phyloP scores from a whole-genome alignment of 2,888 invertebrate species.

The Rotaria sp. region DNA sequence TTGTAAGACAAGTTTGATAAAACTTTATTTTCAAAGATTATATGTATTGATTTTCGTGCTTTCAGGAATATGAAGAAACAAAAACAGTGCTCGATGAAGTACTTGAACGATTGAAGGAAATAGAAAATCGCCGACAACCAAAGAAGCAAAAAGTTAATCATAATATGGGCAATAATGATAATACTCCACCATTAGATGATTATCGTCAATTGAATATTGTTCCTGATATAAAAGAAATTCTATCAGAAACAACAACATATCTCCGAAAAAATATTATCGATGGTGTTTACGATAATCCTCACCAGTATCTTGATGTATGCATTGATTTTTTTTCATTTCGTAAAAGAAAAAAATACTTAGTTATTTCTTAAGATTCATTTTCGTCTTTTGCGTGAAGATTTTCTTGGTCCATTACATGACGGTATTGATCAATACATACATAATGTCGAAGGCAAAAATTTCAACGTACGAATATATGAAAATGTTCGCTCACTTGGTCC shows the following conservation, averaged over 20 bases:
- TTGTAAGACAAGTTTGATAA: neutral
- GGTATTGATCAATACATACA: slow-evolving; percentile 61
- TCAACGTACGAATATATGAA: slow-evolving; percentile 46
- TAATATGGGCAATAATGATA: neutral
- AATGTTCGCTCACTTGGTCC: slow-evolving; percentile 47
- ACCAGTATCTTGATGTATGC: slow-evolving; percentile 66
- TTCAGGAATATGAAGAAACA: neutral
- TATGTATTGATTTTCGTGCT: neutral
- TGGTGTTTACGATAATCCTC: slow-evolving; percentile 63
- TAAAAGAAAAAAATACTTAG: neutral
- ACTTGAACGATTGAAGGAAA: neutral
- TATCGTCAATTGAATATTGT: slow-evolving; percentile 46
- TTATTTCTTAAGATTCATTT: slow-evolving; percentile 60
- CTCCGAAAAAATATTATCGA: slow-evolving; percentile 61
- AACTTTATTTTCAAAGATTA: neutral
- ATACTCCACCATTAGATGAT: slow-evolving; percentile 44
- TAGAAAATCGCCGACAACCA: neutral
- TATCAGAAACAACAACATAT: slow-evolving; percentile 49
- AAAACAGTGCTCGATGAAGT: neutral
- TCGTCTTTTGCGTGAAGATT: slow-evolving; percentile 72
- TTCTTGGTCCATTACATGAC: slow-evolving; percentile 66
- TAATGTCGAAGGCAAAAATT: slow-evolving; percentile 35
- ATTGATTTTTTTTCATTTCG: neutral
- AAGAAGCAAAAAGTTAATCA: neutral
- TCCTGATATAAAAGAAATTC: slow-evolving; percentile 48